phyloP scores from a whole-genome alignment of 2,888 invertebrate species.

The Pristionchus entomophagus region DNA sequence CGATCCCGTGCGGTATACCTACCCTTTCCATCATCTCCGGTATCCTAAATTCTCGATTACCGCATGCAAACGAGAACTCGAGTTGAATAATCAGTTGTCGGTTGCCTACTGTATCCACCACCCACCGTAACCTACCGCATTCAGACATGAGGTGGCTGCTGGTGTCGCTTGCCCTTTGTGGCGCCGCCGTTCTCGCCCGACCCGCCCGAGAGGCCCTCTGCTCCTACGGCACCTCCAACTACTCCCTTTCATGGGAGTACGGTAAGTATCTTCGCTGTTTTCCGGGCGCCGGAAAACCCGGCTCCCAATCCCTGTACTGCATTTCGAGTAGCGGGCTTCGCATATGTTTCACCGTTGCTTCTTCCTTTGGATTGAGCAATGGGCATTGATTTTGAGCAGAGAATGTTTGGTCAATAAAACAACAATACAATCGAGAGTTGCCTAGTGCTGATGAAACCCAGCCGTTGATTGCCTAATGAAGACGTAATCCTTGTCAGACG shows the following conservation, averaged over 20 bases:
- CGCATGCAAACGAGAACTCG: too few relatives aligned
- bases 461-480: too few relatives aligned
- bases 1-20: too few relatives aligned
- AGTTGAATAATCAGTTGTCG: neutral
- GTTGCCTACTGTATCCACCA: neutral
- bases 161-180: neutral
- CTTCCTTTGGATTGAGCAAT: neutral
- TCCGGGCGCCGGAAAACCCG: neutral
- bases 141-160: slow-evolving; percentile 38
- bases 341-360: neutral
- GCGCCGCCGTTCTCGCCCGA: slow-evolving; percentile 1
- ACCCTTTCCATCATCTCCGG: neutral
- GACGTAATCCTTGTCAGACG: too few relatives aligned
- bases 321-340: too few relatives aligned
- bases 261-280: slow-evolving; percentile 40
- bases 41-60: neutral
- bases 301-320: neutral
- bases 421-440: too few relatives aligned
- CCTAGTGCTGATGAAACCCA: neutral
- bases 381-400: too few relatives aligned
- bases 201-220: slow-evolving; percentile 48
- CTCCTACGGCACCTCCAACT: slow-evolving; percentile 54
- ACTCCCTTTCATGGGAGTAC: slow-evolving; percentile 59
- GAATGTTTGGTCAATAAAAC: too few relatives aligned
- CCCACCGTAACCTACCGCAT: neutral